Conservation (phyloP, 2,888 invertebrate species). For the Drosophila barbarae region DNA sequence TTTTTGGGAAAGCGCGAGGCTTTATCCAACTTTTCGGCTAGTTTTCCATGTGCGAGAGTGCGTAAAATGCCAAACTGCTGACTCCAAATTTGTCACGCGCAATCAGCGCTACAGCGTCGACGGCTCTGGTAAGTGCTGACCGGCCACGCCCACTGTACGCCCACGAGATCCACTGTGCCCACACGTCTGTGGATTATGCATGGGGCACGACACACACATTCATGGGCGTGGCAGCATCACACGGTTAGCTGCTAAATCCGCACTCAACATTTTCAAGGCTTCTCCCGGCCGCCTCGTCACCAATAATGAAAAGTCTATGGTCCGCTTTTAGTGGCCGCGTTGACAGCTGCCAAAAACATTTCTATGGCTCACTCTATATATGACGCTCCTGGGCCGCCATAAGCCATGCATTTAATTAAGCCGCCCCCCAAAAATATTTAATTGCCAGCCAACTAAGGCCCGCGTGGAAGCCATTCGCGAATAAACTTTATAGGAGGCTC, state of each 20-base stretch:
- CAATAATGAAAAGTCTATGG: constrained; percentile 47
- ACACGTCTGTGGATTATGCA: constrained; percentile 42
- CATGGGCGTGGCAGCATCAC: constrained; percentile 12
- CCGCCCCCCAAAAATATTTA: constrained; percentile 21
- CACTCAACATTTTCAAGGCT: constrained; percentile 42
- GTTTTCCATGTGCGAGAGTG: constrained; percentile 26
- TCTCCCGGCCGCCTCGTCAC: not conserved
- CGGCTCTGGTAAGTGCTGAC: constrained; percentile 52
- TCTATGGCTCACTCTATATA: constrained; percentile 7
- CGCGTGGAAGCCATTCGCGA: constrained; percentile 9
- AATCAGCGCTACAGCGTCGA: constrained; percentile 50
- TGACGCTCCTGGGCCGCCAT: constrained; percentile 25
- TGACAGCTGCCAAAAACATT: constrained; percentile 55
- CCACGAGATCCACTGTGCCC: constrained; percentile 8
- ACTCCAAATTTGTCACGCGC: constrained; percentile 62
- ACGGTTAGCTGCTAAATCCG: constrained; percentile 30
- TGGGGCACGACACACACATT: not conserved
- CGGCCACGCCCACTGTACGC: constrained; percentile 41
- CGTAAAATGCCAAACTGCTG: constrained; percentile 62
- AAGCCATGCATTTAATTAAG: constrained; percentile 36
- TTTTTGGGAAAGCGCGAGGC: constrained; percentile 11
- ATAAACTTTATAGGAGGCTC: not conserved
- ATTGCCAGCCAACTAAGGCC: constrained; percentile 15
- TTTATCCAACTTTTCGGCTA: constrained; percentile 30
- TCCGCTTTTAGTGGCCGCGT: constrained; percentile 41